Evolutionary conservation across 2,888 invertebrate species (phyloP).

Genomic region (Nysson spinosus): DNA sequence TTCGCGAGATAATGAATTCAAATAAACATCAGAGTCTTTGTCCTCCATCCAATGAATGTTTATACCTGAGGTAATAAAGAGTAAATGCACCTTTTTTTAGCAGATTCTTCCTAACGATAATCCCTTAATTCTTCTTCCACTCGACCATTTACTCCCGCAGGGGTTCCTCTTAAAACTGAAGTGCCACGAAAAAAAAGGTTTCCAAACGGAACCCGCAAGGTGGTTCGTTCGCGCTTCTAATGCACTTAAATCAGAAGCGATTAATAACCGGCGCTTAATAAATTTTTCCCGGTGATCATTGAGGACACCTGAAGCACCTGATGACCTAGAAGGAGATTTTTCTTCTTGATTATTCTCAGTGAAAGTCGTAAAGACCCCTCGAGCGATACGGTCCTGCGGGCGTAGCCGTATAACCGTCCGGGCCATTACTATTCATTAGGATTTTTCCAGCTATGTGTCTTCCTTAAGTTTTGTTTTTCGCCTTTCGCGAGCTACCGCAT

Average conservation of each 20-base stretch:
- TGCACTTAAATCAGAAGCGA: slow-evolving; percentile 16
- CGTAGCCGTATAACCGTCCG: slow-evolving; percentile 36
- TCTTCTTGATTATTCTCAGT: slow-evolving; percentile 35
- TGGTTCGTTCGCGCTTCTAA: neutral
- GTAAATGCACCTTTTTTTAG: slow-evolving; percentile 44
- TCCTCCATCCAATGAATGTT: slow-evolving; percentile 26
- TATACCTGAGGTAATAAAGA: slow-evolving; percentile 37
- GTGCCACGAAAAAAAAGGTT: slow-evolving; percentile 8
- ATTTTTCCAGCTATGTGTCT: slow-evolving; percentile 70
- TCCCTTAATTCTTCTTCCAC: slow-evolving; percentile 49
- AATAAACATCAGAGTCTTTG: slow-evolving; percentile 19
- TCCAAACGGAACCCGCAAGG: slow-evolving; percentile 8
- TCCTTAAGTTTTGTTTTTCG: slow-evolving; percentile 66
- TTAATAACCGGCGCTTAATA: slow-evolving; percentile 13
- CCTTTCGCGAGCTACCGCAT: slow-evolving; percentile 50
- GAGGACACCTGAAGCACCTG: no score
- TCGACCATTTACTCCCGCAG: slow-evolving; percentile 29
- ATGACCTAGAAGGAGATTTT: slow-evolving; percentile 25
- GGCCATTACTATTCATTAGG: slow-evolving; percentile 73
- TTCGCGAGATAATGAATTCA: slow-evolving; percentile 30
- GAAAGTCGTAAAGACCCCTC: slow-evolving; percentile 24
- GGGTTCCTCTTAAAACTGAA: slow-evolving; percentile 16
- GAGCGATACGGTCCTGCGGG: slow-evolving; percentile 39
- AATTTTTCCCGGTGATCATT: slow-evolving; percentile 12
- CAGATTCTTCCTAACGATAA: slow-evolving; percentile 55